phyloP scores from a whole-genome alignment of 92 coral and sea anemone genomes.

The Nematostella vectensis region DNA sequence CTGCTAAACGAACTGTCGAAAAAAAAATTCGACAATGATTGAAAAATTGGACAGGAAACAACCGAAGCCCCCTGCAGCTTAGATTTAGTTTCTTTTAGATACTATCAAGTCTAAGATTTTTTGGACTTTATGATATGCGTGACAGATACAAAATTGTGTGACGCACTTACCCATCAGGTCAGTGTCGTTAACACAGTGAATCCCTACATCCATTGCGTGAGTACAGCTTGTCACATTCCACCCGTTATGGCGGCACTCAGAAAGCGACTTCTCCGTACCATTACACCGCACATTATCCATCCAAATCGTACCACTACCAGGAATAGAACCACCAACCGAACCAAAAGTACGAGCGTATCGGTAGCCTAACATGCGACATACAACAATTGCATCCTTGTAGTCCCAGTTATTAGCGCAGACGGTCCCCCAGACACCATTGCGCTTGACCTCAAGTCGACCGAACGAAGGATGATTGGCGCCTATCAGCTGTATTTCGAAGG shows the following conservation, averaged over 20 bases:
- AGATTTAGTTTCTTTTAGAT: too few relatives aligned
- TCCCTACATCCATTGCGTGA: constrained; percentile 51
- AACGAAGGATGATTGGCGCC: constrained; percentile 1
- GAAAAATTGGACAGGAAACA: background rate
- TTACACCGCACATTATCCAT: constrained; percentile 49
- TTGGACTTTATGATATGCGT: too few relatives aligned
- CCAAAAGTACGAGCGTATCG: constrained; percentile 1
- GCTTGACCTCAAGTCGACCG: constrained; percentile 45
- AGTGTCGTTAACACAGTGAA: constrained; percentile 29
- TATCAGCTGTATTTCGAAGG: too few relatives aligned
- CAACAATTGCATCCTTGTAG: constrained; percentile 15
- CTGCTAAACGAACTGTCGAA: constrained; percentile 22
- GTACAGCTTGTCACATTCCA: constrained; percentile 38
- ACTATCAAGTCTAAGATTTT: too few relatives aligned
- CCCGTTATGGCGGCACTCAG: constrained; percentile 28
- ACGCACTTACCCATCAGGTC: too few relatives aligned
- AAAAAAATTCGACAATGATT: background rate
- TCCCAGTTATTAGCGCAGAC: constrained; percentile 21
- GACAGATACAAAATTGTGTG: too few relatives aligned
- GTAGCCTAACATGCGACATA: constrained; percentile 8
- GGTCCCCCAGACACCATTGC: constrained; percentile 55
- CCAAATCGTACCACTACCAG: constrained; percentile 19
- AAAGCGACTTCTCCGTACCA: constrained; percentile 40
- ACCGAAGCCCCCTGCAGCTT: too few relatives aligned
- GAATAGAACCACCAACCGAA: constrained; percentile 9